Evolutionary conservation across 2,888 invertebrate species (phyloP).

Genomic region (Drosophila flavopinicola): DNA sequence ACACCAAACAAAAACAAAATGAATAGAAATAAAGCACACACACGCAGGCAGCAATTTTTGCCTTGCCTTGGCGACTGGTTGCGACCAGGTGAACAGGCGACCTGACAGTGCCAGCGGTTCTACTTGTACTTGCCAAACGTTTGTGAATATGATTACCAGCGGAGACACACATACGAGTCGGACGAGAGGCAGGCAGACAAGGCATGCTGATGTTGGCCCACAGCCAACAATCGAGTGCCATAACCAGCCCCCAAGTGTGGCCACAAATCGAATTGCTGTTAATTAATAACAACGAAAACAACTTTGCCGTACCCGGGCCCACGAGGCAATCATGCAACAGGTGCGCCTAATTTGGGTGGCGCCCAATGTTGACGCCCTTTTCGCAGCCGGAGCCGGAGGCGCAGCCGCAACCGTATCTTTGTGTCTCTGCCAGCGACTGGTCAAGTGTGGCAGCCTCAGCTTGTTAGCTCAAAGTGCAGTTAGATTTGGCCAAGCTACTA

Average conservation of each 20-base stretch:
- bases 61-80: slow-evolving; percentile 55
- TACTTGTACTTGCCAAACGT: slow-evolving; percentile 60
- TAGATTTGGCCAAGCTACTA: slow-evolving; percentile 18
- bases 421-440: slow-evolving; percentile 7
- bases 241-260: slow-evolving; percentile 61
- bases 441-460: slow-evolving; percentile 9
- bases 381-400: slow-evolving; percentile 9
- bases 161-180: slow-evolving; percentile 24
- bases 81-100: slow-evolving; percentile 62
- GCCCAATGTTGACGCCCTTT: slow-evolving; percentile 67
- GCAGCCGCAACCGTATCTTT: slow-evolving; percentile 7
- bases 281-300: slow-evolving; percentile 70
- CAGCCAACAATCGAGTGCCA: slow-evolving; percentile 43
- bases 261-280: slow-evolving; percentile 73
- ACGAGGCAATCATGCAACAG: slow-evolving; percentile 32
- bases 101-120: slow-evolving; percentile 51
- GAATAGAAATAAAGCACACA: slow-evolving; percentile 29
- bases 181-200: neutral
- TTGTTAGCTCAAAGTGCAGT: slow-evolving; percentile 40
- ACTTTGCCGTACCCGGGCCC: slow-evolving; percentile 46
- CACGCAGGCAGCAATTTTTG: slow-evolving; percentile 32
- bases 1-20: slow-evolving; percentile 31
- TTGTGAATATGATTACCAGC: slow-evolving; percentile 58
- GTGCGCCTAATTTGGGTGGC: slow-evolving; percentile 69
- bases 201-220: slow-evolving; percentile 45